These are phyloP conservation scores for Prosopocoilus inquinatus DNA, from an alignment of 2,888 invertebrate species.

Conservation along the genomic window DNA sequence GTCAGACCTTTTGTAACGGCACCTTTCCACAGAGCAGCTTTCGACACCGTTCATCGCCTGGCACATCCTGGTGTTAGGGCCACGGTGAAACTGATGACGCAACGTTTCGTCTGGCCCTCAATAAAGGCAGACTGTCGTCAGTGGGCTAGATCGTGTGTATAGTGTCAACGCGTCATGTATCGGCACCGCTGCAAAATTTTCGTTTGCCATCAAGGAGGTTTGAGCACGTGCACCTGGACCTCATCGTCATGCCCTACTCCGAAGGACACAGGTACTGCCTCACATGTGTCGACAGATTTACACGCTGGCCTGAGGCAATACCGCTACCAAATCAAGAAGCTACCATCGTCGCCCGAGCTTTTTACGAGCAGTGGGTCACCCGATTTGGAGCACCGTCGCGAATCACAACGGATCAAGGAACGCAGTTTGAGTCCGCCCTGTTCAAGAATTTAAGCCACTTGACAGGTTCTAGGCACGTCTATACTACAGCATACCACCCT, in stretches of 20 bases:
- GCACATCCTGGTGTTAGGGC: conserved; percentile 9
- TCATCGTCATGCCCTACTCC: too few species aligned
- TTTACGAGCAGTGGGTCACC: conserved; percentile 35
- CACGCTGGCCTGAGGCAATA: too few species aligned
- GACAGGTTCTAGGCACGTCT: conserved; percentile 13
- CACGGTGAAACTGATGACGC: conserved; percentile 5
- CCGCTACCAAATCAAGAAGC: conserved; percentile 38
- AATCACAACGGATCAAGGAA: conserved; percentile 41
- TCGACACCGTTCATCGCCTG: background rate
- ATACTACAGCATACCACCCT: conserved; percentile 6
- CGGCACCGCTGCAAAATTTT: too few species aligned
- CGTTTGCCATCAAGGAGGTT: too few species aligned
- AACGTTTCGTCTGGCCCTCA: conserved; percentile 15
- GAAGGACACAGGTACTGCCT: too few species aligned
- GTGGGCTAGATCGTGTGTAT: too few species aligned
- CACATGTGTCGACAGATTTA: too few species aligned
- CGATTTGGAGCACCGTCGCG: conserved; percentile 34
- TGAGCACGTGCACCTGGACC: too few species aligned
- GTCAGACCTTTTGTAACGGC: too few species aligned
- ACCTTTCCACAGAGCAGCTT: too few species aligned
- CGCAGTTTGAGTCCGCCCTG: conserved; percentile 28
- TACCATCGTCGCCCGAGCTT: conserved; percentile 32
- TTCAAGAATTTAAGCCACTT: conserved; percentile 29
- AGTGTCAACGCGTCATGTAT: too few species aligned
- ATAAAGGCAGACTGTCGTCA: conserved; percentile 6